These are phyloP conservation scores for Cotesia congregata DNA, from an alignment of 2,888 invertebrate genomes.

Conservation along the genomic window DNA sequence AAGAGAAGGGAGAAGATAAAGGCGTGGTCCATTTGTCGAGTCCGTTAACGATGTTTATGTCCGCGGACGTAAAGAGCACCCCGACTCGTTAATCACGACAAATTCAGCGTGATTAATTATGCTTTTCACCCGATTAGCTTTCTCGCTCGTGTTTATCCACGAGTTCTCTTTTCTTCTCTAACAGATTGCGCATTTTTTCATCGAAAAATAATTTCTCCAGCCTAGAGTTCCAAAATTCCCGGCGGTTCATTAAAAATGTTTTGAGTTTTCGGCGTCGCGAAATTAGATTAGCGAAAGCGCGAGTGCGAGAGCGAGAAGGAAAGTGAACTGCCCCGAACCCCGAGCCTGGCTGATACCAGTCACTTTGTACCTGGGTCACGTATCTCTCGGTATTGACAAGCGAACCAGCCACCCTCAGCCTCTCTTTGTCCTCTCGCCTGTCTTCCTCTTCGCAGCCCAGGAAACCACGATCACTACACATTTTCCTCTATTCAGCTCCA, in stretches of 20 bases:
- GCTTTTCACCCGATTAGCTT: constrained; percentile 64
- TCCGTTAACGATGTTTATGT: constrained; percentile 57
- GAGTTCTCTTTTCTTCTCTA: background rate
- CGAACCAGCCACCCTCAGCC: constrained; percentile 57
- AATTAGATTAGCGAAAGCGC: background rate
- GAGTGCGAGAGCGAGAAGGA: constrained; percentile 9
- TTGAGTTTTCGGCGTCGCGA: background rate
- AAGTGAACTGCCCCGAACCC: background rate
- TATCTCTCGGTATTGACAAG: constrained; percentile 67
- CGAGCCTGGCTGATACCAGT: constrained; percentile 45
- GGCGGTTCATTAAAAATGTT: background rate
- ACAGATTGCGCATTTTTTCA: background rate
- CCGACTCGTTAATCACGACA: constrained; percentile 61
- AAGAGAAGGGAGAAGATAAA: constrained; percentile 22
- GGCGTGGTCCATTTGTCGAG: constrained; percentile 53
- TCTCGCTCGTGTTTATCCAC: constrained; percentile 41
- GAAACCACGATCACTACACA: background rate
- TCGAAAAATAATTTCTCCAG: background rate
- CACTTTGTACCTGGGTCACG: constrained; percentile 67
- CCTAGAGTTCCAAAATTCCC: background rate
- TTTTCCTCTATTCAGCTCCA: constrained; percentile 10
- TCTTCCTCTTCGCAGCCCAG: constrained; percentile 15
- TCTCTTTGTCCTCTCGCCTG: constrained; percentile 48
- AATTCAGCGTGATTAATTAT: constrained; percentile 65
- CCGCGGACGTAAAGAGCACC: constrained; percentile 49